These are phyloP conservation scores for Cryptocephalus primarius DNA, from an alignment of 2,888 invertebrate genomes.

Conservation along the genomic window DNA sequence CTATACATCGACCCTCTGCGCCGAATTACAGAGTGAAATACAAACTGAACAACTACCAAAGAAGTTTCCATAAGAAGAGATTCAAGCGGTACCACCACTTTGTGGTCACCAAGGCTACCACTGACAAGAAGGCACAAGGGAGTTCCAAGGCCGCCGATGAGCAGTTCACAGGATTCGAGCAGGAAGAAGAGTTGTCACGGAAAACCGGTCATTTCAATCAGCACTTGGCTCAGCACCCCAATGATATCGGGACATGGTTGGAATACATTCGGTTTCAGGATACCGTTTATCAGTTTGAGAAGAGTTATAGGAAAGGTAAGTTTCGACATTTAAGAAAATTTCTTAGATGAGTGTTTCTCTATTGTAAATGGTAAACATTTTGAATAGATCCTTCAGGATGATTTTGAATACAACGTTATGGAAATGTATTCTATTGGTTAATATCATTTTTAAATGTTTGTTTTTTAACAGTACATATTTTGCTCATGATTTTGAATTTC, in stretches of 20 bases:
- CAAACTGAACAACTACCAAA: constrained; percentile 17
- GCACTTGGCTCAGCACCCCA: constrained; percentile 39
- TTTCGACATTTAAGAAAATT: too few relatives aligned
- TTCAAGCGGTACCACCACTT: constrained; percentile 28
- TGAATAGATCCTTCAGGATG: too few relatives aligned
- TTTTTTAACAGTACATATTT: too few relatives aligned
- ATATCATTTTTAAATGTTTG: too few relatives aligned
- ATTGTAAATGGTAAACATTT: too few relatives aligned
- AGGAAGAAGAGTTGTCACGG: constrained; percentile 40
- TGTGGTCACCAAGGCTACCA: constrained; percentile 12
- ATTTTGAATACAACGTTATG: too few relatives aligned
- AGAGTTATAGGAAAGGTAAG: constrained; percentile 31
- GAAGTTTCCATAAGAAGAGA: constrained; percentile 21
- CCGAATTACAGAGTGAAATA: constrained; percentile 41
- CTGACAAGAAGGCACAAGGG: constrained; percentile 18
- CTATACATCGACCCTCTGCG: constrained; percentile 51
- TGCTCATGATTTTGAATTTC: neutral
- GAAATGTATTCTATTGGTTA: too few relatives aligned
- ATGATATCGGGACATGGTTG: constrained; percentile 47
- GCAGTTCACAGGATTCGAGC: constrained; percentile 26
- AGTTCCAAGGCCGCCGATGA: constrained; percentile 17
- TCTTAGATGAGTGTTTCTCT: too few relatives aligned
- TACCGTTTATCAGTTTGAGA: constrained; percentile 36
- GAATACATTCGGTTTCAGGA: constrained; percentile 50
- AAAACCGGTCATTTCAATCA: constrained; percentile 45